These are phyloP conservation scores for Poecilia gillii DNA, from an alignment of 2,797 vertebrate genomes.

Conservation along the genomic window DNA sequence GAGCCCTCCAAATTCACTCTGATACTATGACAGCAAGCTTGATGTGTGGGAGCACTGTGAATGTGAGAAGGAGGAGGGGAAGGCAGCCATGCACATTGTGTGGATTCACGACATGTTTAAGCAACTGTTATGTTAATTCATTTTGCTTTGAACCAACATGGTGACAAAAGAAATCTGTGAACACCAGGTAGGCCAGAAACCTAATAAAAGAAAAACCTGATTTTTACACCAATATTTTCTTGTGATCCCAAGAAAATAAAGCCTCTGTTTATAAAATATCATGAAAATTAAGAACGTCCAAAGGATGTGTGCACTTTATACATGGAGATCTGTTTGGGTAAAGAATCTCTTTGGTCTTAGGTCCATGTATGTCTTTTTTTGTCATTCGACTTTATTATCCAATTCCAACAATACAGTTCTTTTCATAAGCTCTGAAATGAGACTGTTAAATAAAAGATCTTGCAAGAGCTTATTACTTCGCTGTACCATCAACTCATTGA, in stretches of 20 bases:
- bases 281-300: conserved; percentile 1
- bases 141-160: conserved; percentile 13
- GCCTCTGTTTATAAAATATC: not conserved
- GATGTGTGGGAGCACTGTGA: conserved; percentile 56
- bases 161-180: not conserved
- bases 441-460: conserved; percentile 38
- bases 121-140: conserved; percentile 19
- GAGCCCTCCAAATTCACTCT: conserved; percentile 67
- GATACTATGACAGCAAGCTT: conserved; percentile 37
- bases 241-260: not conserved
- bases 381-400: conserved; percentile 1
- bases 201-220: not conserved
- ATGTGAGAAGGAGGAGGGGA: conserved; percentile 12
- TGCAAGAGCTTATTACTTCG: conserved; percentile 53
- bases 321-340: not conserved
- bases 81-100: conserved; percentile 27
- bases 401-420: conserved; percentile 20
- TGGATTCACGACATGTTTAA: conserved; percentile 42
- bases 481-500: conserved; percentile 71
- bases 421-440: conserved; percentile 29
- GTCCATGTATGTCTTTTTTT: conserved; percentile 36
- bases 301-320: not conserved
- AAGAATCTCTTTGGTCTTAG: conserved; percentile 3
- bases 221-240: not conserved
- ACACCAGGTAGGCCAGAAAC: not conserved